phyloP scores from a whole-genome alignment of 2,797 vertebrate genomes.

The Phoeniculus purpureus region DNA sequence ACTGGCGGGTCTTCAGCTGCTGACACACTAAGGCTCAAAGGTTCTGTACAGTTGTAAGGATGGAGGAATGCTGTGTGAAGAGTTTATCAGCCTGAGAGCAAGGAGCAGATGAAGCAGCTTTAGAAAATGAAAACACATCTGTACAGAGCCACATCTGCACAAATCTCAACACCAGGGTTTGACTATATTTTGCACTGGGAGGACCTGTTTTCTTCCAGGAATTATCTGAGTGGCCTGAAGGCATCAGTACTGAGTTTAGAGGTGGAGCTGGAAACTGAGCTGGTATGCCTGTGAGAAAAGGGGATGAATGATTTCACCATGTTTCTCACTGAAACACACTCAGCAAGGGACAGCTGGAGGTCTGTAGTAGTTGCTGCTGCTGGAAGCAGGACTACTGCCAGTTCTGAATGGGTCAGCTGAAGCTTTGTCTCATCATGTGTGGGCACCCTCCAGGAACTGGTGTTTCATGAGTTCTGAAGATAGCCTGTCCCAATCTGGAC shows the following conservation, averaged over 20 bases:
- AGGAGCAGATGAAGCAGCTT: neutral
- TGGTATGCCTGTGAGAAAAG: neutral
- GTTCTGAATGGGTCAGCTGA: fast-evolving
- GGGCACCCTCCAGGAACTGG: neutral
- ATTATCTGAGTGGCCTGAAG: neutral
- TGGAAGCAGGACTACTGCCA: neutral
- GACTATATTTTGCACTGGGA: neutral
- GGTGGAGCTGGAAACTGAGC: neutral
- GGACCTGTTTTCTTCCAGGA: neutral
- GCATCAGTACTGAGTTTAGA: neutral
- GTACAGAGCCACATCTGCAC: neutral
- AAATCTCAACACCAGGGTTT: neutral
- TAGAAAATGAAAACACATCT: neutral
- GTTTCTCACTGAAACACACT: neutral
- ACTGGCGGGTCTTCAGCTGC: neutral
- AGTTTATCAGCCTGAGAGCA: neutral
- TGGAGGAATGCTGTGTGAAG: neutral
- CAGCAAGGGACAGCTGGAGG: neutral
- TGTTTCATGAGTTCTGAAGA: neutral
- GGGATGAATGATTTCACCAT: neutral
- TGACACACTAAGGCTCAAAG: neutral
- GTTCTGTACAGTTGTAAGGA: neutral
- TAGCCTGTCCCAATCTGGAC: neutral
- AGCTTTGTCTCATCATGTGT: neutral
- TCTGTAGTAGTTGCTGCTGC: fast-evolving